Evolutionary conservation across 2,113 vertebrate species (phyloP), one percentile per base, ranked within the genome.

Genomic region (Shinisaurus crocodilurus): DNA sequence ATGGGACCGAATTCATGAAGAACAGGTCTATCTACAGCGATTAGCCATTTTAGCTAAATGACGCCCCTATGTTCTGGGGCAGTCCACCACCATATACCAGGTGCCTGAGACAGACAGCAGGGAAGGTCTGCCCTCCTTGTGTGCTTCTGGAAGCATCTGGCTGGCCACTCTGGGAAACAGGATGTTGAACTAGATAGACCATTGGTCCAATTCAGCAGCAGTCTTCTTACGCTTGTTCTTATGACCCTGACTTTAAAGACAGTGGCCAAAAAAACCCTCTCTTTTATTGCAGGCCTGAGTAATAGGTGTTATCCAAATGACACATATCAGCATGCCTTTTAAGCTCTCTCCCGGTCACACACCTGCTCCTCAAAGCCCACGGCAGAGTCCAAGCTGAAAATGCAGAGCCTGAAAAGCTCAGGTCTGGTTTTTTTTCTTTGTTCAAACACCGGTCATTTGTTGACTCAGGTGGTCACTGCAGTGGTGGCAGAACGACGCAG

Each of bases 391-490:
- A 82, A 74, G 45, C 65, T 60, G 87, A 86, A 92, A 90, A 82
- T 84, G 60, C 75, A 81, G 43, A 90, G 76, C 40, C 94, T 88
- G 74, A 40, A 63, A 6, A 91, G 93, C 87, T 90, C 94, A 95
- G 91, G 92, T 95, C 94, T 95, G 93, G n/a, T 54, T 63, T 94
- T 95, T 95, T 93, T 95, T 90, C 95, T 96, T 96, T 97, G 95
- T 96, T 97, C 96, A 97, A 97, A 96, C 67, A 88, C 94, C 94
- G 94, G 96, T 95, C 97, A 95, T 96, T 96, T 92, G 95, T 90
- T 92, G 96, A 97, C 95, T 97, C 1, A 60, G 89, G 83, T 90
- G 89, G 90, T 91, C 70, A 92, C 95, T 93, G 96, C 94, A 95
- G 93, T 90, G 74, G 94, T 89, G 90, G 95, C 94, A 85, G 91